Percentiles rank a stretch among this genome's conserved stretches.
These are phyloP conservation scores for Nothocercus julius DNA, from an alignment of 2,113 vertebrate genomes.

Conservation along the genomic window DNA sequence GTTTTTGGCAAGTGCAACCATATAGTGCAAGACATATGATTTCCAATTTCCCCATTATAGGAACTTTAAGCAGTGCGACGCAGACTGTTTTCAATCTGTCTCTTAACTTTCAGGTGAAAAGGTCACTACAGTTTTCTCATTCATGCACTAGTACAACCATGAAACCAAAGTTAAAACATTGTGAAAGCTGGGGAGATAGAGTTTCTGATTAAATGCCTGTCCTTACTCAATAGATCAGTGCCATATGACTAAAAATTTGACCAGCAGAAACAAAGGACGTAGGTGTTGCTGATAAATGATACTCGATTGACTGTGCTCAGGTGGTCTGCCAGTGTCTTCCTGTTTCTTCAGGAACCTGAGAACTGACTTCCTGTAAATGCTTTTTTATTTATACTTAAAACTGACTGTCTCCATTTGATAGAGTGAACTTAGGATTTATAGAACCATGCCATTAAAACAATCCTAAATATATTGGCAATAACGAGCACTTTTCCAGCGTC, in stretches of 20 bases:
- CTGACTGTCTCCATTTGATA: constrained; percentile 25
- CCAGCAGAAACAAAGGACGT: constrained; percentile 33
- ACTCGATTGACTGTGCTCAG: constrained; percentile 53
- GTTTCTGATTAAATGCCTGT: constrained; percentile 58
- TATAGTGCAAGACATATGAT: constrained; percentile 26
- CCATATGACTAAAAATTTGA: constrained; percentile 49
- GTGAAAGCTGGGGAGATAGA: constrained; percentile 46
- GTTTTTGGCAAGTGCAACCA: constrained; percentile 49
- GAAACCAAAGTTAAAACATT: constrained; percentile 49
- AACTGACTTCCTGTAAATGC: constrained; percentile 78
- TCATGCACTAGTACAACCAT: neutral
- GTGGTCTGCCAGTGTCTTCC: constrained; percentile 75
- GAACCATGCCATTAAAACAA: neutral
- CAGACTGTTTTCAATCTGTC: constrained; percentile 65
- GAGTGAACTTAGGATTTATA: constrained; percentile 51
- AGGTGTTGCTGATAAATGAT: constrained; percentile 70
- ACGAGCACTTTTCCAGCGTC: neutral
- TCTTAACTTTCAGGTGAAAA: constrained; percentile 65
- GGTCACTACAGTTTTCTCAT: constrained; percentile 66
- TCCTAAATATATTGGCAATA: constrained; percentile 7
- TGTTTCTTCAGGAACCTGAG: constrained; percentile 80
- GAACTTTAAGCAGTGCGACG: constrained; percentile 31
- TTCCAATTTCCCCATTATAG: constrained; percentile 60
- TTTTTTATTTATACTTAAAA: constrained; percentile 76
- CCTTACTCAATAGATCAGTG: constrained; percentile 52